Evolutionary conservation across 2,797 vertebrate genomes (phyloP).

Genomic region (Xenentodon cancila): DNA sequence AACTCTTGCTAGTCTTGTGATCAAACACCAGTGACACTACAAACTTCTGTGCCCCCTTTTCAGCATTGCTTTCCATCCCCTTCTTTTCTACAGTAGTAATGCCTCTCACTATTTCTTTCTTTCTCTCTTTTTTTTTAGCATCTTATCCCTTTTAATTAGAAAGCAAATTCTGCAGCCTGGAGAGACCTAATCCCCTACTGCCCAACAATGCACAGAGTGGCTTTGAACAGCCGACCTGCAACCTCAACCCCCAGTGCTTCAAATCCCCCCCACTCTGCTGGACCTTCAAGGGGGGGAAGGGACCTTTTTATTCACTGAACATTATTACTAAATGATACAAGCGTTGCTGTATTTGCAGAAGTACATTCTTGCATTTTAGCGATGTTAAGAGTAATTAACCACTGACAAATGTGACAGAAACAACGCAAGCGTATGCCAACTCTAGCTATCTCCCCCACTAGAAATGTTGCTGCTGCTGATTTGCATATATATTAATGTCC

Average conservation of each 20-base stretch:
- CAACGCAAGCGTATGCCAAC: conserved; percentile 64
- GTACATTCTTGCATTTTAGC: conserved; percentile 72
- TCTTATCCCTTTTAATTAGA: conserved; percentile 99
- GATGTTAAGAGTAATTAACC: conserved; percentile 76
- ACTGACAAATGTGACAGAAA: conserved; percentile 72
- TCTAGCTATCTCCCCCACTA: conserved; percentile 54
- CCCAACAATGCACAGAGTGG: conserved; percentile 99
- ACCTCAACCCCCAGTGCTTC: conserved; percentile 77
- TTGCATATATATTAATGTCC: conserved; percentile 90
- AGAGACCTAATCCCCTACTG: conserved; percentile 99
- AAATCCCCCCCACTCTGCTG: conserved; percentile 65
- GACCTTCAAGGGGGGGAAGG: conserved; percentile 61
- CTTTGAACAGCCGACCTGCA: conserved; percentile 96
- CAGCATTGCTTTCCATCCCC: conserved; percentile 85
- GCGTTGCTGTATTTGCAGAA: conserved; percentile 59
- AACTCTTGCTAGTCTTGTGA: conserved; percentile 88
- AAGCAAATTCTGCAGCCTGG: conserved; percentile 99
- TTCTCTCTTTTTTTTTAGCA: conserved; percentile 63
- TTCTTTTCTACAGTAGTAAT: conserved; percentile 83
- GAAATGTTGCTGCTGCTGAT: conserved; percentile 78
- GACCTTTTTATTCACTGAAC: conserved; percentile 52
- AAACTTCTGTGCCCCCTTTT: conserved; percentile 79
- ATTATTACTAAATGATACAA: conserved; percentile 67
- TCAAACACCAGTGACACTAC: conserved; percentile 92
- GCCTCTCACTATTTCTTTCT: conserved; percentile 85